Percentiles rank a stretch among this genome's conserved stretches.
phyloP scores from a whole-genome alignment of 2,113 vertebrate genomes.

The Actenoides hombroni region DNA sequence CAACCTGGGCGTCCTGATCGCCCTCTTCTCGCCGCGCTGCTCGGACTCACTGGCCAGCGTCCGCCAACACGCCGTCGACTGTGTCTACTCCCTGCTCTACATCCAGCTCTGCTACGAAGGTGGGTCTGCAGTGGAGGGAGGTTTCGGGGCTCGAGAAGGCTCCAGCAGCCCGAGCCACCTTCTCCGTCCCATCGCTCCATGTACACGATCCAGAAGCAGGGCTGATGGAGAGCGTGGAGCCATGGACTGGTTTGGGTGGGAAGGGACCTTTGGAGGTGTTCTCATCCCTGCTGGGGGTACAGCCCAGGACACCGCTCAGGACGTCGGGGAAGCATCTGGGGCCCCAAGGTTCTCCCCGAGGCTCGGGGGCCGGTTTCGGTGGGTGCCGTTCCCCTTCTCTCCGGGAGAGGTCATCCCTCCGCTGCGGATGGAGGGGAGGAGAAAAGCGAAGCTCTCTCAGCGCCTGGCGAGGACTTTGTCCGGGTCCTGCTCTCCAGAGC shows the following conservation, averaged over 20 bases:
- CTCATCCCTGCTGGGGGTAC: no score
- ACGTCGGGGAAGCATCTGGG: not conserved
- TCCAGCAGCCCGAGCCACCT: rapidly evolving
- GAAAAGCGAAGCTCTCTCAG: rapidly evolving
- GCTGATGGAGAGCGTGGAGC: not conserved
- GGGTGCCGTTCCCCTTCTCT: not conserved
- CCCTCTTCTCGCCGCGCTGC: constrained; percentile 80
- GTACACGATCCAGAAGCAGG: rapidly evolving
- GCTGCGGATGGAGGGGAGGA: rapidly evolving
- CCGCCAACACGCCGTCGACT: constrained; percentile 75
- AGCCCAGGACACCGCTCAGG: no score
- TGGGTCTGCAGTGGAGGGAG: constrained; percentile 59
- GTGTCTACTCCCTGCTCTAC: constrained; percentile 76
- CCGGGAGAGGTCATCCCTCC: not conserved
- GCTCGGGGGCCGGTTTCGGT: rapidly evolving
- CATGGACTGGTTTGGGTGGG: no score
- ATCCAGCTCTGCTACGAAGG: constrained; percentile 85
- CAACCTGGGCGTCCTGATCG: constrained; percentile 81
- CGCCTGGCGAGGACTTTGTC: rapidly evolving
- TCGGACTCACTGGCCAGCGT: constrained; percentile 73
- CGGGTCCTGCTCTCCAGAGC: not conserved
- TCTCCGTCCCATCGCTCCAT: not conserved
- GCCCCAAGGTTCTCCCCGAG: rapidly evolving
- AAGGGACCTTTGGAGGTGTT: no score
- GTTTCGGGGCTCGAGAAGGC: rapidly evolving